A percentile compares a stretch with the other conserved stretches of the same genome.
These are phyloP conservation scores for Mystacides longicornis DNA, from an alignment of 2,888 invertebrate genomes.

Conservation along the genomic window DNA sequence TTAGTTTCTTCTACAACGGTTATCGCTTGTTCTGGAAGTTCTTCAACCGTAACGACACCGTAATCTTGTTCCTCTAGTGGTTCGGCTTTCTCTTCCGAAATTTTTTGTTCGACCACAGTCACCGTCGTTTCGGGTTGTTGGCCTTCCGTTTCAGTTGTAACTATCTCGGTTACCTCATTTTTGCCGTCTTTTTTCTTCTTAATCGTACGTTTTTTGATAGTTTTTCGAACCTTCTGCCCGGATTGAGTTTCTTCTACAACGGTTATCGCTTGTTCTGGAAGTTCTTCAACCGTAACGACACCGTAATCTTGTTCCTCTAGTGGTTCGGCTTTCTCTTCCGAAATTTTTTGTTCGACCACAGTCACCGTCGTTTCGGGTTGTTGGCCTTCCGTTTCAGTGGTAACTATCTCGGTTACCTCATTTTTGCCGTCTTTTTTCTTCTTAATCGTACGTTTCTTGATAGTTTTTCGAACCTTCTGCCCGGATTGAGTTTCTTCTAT, in stretches of 20 bases:
- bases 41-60: slow-evolving; percentile 27
- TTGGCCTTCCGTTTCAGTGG: slow-evolving; percentile 38
- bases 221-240: slow-evolving; percentile 15
- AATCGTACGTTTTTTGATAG: slow-evolving; percentile 36
- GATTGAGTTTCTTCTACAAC: background rate
- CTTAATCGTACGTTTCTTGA: slow-evolving; percentile 41
- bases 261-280: slow-evolving; percentile 31
- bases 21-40: slow-evolving; percentile 27
- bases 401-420: slow-evolving; percentile 42
- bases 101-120: slow-evolving; percentile 29
- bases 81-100: no score
- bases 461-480: slow-evolving; percentile 31
- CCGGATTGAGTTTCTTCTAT: slow-evolving; percentile 31
- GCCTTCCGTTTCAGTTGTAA: slow-evolving; percentile 39
- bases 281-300: background rate
- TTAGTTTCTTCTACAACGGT: slow-evolving; percentile 28
- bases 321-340: slow-evolving; percentile 29
- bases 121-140: slow-evolving; percentile 35
- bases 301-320: background rate
- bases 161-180: slow-evolving; percentile 32
- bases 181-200: slow-evolving; percentile 29
- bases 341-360: slow-evolving; percentile 26
- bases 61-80: slow-evolving; percentile 25
- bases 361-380: slow-evolving; percentile 33
- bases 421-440: slow-evolving; percentile 39